Evolutionary conservation across 2,888 invertebrate genomes (phyloP).

Genomic region (Celastrina argiolus): DNA sequence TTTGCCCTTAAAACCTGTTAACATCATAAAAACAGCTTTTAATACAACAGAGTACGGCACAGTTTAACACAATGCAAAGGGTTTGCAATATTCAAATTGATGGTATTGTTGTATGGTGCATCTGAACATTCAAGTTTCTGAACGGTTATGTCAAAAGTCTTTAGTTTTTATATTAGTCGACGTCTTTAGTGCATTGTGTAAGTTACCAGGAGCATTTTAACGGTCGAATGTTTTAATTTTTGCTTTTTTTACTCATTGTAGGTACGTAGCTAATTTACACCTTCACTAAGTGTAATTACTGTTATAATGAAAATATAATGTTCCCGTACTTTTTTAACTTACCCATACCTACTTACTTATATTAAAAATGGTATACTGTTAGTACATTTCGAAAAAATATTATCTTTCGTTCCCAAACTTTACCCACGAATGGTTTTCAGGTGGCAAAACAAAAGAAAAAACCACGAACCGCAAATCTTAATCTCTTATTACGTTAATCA

Average conservation of each 20-base stretch:
- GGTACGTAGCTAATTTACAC: too few species aligned
- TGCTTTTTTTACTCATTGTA: not conserved
- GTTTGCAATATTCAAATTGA: slow-evolving; percentile 18
- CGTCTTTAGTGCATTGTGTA: slow-evolving; percentile 2
- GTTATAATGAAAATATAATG: too few species aligned
- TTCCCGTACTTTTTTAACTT: too few species aligned
- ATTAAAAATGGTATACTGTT: too few species aligned
- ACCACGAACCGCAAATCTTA: slow-evolving; percentile 19
- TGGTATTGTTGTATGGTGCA: slow-evolving; percentile 19
- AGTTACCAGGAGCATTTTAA: not conserved
- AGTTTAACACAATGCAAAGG: slow-evolving; percentile 15
- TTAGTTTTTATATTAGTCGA: slow-evolving; percentile 17
- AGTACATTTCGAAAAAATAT: too few species aligned
- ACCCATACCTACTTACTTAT: too few species aligned
- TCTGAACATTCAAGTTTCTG: slow-evolving; percentile 21
- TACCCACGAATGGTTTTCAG: not conserved
- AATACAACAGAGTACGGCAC: not conserved
- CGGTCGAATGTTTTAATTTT: not conserved
- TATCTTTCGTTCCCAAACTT: not conserved
- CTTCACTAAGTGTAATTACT: too few species aligned
- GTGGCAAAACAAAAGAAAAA: slow-evolving; percentile 1
- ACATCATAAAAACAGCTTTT: slow-evolving; percentile 3
- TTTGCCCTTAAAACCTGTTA: slow-evolving; percentile 6
- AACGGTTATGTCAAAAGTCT: slow-evolving; percentile 21
- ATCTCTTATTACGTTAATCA: slow-evolving; percentile 12